These are phyloP conservation scores for Phoxinus phoxinus DNA, from an alignment of 2,113 vertebrate species.

Conservation along the genomic window DNA sequence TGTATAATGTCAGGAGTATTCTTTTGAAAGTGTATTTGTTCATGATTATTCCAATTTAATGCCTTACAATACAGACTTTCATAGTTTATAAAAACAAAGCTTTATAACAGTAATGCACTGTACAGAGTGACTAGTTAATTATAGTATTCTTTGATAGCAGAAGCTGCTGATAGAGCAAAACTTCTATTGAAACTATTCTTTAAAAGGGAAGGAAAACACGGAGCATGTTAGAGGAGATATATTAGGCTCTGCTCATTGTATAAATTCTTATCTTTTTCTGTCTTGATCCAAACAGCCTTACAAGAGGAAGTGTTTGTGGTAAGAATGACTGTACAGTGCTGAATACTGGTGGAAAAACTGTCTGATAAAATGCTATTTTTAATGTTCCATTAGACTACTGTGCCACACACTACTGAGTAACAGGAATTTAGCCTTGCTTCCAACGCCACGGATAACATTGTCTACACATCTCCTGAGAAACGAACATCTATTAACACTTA, in stretches of 20 bases:
- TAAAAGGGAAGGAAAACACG: conserved; percentile 29
- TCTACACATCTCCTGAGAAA: background rate
- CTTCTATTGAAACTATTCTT: background rate
- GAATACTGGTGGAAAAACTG: conserved; percentile 4
- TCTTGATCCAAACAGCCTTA: background rate
- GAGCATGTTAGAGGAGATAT: conserved; percentile 26
- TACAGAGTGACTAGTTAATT: background rate
- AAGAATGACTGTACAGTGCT: background rate
- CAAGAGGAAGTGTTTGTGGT: conserved; percentile 25
- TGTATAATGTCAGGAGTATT: background rate
- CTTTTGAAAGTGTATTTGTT: background rate
- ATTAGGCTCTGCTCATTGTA: background rate
- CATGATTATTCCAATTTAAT: no score
- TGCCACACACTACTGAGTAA: conserved; percentile 3
- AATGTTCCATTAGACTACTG: conserved; percentile 21
- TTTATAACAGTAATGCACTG: no score
- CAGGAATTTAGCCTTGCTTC: background rate
- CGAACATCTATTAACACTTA: conserved; percentile 3
- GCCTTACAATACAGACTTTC: no score
- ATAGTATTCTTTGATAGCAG: background rate
- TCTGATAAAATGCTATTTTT: background rate
- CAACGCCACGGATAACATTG: background rate
- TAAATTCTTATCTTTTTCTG: conserved; percentile 17
- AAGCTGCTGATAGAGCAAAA: background rate
- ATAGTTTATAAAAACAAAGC: no score